Percentiles rank a stretch among this genome's conserved stretches.
Evolutionary conservation across 1,140 invertebrate genomes (phyloP).

Genomic region (Cryptotermes secundus): DNA sequence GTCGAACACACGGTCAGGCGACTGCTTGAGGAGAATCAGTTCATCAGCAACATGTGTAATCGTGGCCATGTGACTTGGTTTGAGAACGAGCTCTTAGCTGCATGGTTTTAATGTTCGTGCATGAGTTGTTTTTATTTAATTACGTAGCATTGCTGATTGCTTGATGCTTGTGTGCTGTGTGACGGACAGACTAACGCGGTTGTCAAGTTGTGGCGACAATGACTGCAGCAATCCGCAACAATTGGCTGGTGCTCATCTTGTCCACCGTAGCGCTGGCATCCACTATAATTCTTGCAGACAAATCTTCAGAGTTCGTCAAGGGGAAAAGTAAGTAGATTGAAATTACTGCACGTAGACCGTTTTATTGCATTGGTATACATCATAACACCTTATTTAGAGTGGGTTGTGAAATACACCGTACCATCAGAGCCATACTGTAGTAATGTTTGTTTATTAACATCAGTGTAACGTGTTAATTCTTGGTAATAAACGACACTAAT

Average conservation of each 20-base stretch:
- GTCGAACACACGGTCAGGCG: not conserved
- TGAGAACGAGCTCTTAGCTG: not conserved
- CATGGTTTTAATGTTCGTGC: not conserved
- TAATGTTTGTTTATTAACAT: no score
- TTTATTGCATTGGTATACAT: no score
- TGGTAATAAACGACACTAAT: no score
- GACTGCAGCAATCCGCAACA: conserved; percentile 9
- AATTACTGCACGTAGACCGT: not conserved
- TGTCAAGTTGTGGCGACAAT: conserved; percentile 25
- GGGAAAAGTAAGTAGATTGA: conserved; percentile 54
- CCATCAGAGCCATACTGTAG: no score
- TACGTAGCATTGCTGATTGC: not conserved
- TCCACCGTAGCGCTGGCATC: conserved; percentile 43
- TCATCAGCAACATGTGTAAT: not conserved
- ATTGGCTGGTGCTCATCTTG: conserved; percentile 38
- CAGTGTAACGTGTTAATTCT: no score
- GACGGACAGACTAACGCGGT: not conserved
- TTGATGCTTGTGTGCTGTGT: not conserved
- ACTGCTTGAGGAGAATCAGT: not conserved
- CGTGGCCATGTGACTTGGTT: not conserved
- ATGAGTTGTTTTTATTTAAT: not conserved
- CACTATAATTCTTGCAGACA: conserved; percentile 46
- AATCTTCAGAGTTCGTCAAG: conserved; percentile 56
- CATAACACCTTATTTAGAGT: no score
- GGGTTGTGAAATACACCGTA: no score